phyloP scores from a whole-genome alignment of 30 jellyfish, hydroid and myxozoan species.

The Cassiopea andromeda region DNA sequence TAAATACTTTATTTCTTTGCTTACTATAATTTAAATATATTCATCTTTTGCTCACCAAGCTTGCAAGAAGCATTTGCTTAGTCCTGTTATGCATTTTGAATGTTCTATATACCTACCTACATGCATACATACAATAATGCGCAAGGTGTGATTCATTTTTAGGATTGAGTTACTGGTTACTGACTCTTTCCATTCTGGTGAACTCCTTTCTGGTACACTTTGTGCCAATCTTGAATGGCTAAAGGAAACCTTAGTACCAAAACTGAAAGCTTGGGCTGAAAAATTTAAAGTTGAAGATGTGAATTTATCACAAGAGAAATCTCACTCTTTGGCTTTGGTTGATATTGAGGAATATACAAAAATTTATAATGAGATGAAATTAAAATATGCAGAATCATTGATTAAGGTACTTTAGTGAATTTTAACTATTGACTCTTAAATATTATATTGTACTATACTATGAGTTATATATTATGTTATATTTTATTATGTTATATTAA shows the following conservation, averaged over 20 bases:
- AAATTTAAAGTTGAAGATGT: slow-evolving; percentile 22
- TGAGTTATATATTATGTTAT: not conserved
- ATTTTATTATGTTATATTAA: too few species aligned
- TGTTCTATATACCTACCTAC: too few species aligned
- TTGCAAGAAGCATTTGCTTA: too few species aligned
- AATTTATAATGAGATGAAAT: slow-evolving; percentile 67
- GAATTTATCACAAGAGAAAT: slow-evolving; percentile 24
- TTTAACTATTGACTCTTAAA: not conserved
- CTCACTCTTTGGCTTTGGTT: slow-evolving; percentile 78
- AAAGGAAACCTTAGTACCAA: slow-evolving; percentile 55
- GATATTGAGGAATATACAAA: slow-evolving; percentile 77
- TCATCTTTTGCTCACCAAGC: too few species aligned
- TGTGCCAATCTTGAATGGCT: slow-evolving; percentile 82
- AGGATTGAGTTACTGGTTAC: slow-evolving; percentile 38
- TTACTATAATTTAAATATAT: too few species aligned
- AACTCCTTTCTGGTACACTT: slow-evolving; percentile 57
- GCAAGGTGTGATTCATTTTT: not conserved
- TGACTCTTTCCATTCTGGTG: slow-evolving; percentile 26
- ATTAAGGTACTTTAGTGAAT: slow-evolving; percentile 58
- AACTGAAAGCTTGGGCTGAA: slow-evolving; percentile 82
- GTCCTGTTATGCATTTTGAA: too few species aligned
- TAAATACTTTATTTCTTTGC: too few species aligned
- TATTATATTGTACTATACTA: not conserved
- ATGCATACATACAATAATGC: too few species aligned
- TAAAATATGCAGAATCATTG: slow-evolving; percentile 82